These are phyloP conservation scores for Chaenocephalus aceratus DNA, from an alignment of 2,113 vertebrate genomes.

Conservation along the genomic window DNA sequence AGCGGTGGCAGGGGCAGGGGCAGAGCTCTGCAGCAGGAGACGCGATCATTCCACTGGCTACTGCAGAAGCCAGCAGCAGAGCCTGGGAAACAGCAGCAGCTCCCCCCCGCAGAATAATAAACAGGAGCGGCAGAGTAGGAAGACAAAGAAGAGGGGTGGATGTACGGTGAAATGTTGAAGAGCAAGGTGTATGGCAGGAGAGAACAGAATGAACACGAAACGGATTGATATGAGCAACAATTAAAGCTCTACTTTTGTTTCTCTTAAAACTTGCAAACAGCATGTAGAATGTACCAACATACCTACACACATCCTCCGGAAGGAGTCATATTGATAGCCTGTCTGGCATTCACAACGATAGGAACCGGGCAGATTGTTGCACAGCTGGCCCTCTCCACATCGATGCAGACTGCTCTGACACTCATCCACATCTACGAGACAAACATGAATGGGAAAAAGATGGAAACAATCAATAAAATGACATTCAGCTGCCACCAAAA, in stretches of 20 bases:
- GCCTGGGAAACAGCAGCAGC: conserved; percentile 44
- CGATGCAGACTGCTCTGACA: conserved; percentile 85
- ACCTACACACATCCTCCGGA: conserved; percentile 91
- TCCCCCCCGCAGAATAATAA: conserved; percentile 60
- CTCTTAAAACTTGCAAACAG: neutral
- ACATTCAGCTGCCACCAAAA: neutral
- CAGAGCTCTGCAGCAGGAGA: conserved; percentile 50
- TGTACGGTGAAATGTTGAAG: conserved; percentile 2
- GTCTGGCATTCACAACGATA: conserved; percentile 93
- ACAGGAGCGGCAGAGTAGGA: conserved; percentile 33
- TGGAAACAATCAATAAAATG: neutral
- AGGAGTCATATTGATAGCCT: conserved; percentile 91
- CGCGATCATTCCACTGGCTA: conserved; percentile 41
- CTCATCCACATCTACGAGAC: conserved; percentile 90
- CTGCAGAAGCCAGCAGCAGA: conserved; percentile 42
- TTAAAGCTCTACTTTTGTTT: neutral
- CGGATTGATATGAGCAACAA: neutral
- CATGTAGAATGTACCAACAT: conserved; percentile 47
- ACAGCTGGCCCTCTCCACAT: conserved; percentile 89
- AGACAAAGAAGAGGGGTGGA: conserved; percentile 7
- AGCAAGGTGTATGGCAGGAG: neutral
- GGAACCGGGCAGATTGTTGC: conserved; percentile 91
- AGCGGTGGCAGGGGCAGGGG: conserved; percentile 24
- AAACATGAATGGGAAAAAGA: neutral
- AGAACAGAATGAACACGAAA: neutral